These are phyloP conservation scores for Leucoraja erinaceus DNA, from an alignment of 2,113 vertebrate genomes.

Conservation along the genomic window DNA sequence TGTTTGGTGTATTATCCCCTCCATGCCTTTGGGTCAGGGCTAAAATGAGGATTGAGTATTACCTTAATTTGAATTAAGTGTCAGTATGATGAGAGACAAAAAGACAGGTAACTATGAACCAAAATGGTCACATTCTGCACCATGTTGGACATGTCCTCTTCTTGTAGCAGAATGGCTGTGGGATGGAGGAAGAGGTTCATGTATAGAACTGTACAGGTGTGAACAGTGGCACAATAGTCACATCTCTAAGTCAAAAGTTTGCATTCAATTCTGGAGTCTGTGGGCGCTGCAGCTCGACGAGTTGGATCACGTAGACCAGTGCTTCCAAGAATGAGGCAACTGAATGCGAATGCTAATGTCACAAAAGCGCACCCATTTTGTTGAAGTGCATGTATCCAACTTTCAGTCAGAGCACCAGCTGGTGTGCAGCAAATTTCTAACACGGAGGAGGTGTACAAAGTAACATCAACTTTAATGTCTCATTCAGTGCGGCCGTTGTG, in stretches of 20 bases:
- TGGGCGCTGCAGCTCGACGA: not conserved
- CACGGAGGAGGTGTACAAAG: too few species aligned
- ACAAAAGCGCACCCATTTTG: too few species aligned
- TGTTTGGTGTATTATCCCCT: not conserved
- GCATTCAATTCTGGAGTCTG: not conserved
- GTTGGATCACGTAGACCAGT: too few species aligned
- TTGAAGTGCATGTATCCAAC: too few species aligned
- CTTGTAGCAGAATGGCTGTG: not conserved
- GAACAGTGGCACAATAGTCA: not conserved
- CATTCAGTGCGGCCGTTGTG: too few species aligned
- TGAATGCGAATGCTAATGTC: too few species aligned
- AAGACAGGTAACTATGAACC: too few species aligned
- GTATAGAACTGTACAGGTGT: not conserved
- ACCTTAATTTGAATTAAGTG: not conserved
- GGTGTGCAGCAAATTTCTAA: too few species aligned
- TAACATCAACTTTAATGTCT: too few species aligned
- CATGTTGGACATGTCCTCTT: not conserved
- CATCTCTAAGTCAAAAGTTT: not conserved
- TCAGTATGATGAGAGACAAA: not conserved
- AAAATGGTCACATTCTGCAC: not conserved
- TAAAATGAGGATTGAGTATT: not conserved
- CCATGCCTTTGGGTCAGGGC: not conserved
- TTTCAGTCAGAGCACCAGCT: too few species aligned
- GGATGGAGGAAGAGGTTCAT: not conserved
- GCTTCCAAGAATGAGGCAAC: too few species aligned